Conservation (phyloP, 2,113 vertebrate species). For the Calyptommatus sinebrachiatus region DNA sequence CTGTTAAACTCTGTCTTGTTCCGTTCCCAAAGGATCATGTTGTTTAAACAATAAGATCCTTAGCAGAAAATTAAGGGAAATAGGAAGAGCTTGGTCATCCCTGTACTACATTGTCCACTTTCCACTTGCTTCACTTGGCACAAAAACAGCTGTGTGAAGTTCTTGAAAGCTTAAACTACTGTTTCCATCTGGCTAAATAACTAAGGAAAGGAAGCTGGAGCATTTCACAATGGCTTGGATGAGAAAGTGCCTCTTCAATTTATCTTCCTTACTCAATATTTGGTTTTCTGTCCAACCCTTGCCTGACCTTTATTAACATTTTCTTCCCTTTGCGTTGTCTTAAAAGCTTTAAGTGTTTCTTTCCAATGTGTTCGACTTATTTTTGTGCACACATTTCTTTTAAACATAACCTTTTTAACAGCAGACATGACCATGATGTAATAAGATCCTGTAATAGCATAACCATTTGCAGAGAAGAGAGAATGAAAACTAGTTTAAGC, state of each 20-base stretch:
- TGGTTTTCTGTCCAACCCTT: background rate
- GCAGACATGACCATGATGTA: slow-evolving; percentile 30
- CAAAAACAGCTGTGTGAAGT: background rate
- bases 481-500: background rate
- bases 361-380: background rate
- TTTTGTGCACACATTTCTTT: slow-evolving; percentile 37
- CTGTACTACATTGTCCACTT: background rate
- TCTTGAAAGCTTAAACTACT: background rate
- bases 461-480: slow-evolving; percentile 25
- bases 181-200: slow-evolving; percentile 4
- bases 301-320: background rate
- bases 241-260: background rate
- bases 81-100: background rate
- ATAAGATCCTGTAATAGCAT: slow-evolving; percentile 32
- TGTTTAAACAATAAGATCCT: background rate
- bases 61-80: background rate
- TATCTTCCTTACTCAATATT: background rate
- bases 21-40: background rate
- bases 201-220: background rate
- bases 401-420: slow-evolving; percentile 37
- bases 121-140: slow-evolving; percentile 3
- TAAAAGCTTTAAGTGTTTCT: slow-evolving; percentile 17
- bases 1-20: background rate
- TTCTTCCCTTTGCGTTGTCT: background rate
- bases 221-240: background rate